Conservation (phyloP, 2,113 vertebrate species). For the Myiopsitta monachus region DNA sequence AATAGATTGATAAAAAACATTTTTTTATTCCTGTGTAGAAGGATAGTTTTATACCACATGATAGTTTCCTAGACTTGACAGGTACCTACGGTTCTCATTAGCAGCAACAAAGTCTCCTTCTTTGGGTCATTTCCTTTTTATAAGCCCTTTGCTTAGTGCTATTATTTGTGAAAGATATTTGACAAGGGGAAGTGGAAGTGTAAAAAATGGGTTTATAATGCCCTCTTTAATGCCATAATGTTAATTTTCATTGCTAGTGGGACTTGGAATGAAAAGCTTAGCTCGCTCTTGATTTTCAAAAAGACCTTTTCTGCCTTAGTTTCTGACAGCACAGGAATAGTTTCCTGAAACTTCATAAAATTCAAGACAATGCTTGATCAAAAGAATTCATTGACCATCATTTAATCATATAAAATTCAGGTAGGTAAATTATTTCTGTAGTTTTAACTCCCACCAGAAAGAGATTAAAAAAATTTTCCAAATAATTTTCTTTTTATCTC, state of each 20-base stretch:
- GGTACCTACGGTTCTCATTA: background rate
- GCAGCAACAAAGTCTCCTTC: background rate
- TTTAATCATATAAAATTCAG: background rate
- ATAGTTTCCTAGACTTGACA: background rate
- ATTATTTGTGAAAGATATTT: background rate
- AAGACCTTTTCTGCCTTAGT: background rate
- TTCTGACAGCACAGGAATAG: background rate
- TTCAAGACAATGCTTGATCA: background rate
- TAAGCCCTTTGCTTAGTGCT: background rate
- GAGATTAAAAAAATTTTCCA: background rate
- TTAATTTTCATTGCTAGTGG: background rate
- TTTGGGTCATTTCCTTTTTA: background rate
- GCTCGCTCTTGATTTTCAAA: background rate
- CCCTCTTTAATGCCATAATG: background rate
- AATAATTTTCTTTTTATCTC: background rate
- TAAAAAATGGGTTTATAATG: background rate
- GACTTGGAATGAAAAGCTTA: background rate
- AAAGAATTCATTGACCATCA: background rate
- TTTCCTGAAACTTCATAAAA: background rate
- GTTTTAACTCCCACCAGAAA: background rate
- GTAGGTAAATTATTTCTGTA: background rate
- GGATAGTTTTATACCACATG: background rate
- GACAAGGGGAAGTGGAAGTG: background rate
- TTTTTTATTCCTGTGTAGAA: background rate
- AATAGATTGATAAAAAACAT: background rate